Base-by-base conservation (phyloP, 2,113 vertebrate genomes). In the Labeo catla region DNA sequence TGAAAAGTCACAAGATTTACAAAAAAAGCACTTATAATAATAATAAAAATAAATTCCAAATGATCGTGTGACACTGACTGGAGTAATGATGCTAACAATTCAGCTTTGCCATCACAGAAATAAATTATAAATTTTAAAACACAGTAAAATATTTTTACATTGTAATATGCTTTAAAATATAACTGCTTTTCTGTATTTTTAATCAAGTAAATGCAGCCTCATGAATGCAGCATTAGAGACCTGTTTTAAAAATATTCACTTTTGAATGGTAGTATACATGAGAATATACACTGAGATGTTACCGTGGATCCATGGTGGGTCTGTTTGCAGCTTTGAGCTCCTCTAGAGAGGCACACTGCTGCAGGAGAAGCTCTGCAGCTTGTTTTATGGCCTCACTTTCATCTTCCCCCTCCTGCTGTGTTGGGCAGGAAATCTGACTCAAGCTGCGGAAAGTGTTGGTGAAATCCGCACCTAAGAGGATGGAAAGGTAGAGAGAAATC, bases 301-400 rank as follows among this genome's bases (percentile, higher is more conserved):
- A 99, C 98, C 98, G 96, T 88, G 97, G 96, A 86, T 98, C 97
- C 97, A 99, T 98, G n/a, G 94, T 96, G 4, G 98, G 96, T 81
- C 93, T 97, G 91, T 94, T 97, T 63, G 96, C 96, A 2, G 96
- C 92, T 90, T 94, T 96, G 6, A 99, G 92, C 92, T 99, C 98
- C 90, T 98, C 96, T 57, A 98, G 79, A 79, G 96, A 96, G 80
- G 98, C 96, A 19, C 98, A 99, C 86, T 99, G 97, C 52, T 93
- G 91, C 61, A 93, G 82, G 54, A 99, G 91, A 7, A 94, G 72
- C 0, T 94, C 92, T 89, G 96, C 86, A 52, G 96, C 94, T 66
- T 92, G 92, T 16, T 91, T 94, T 28, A 93, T 8, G 4, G 68
- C 65, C 1, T 88, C 93, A 15, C 92, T 70, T 59, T 93, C 94